phyloP scores from a whole-genome alignment of 2,888 invertebrate genomes.

The Eupithecia pulchellata region DNA sequence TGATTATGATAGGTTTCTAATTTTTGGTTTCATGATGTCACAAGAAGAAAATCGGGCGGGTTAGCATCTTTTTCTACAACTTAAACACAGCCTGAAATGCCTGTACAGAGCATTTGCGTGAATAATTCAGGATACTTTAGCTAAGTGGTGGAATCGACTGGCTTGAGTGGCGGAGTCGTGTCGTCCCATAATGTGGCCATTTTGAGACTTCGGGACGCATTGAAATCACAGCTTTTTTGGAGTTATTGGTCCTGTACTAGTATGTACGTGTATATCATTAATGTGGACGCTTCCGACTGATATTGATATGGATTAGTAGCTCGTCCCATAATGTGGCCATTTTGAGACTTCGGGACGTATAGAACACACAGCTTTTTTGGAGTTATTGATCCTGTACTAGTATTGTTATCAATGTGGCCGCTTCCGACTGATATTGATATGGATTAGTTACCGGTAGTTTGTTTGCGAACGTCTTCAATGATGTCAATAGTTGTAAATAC shows the following conservation, averaged over 20 bases:
- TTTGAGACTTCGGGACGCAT: slow-evolving; percentile 50
- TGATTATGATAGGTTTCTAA: too few species aligned
- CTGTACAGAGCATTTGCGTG: slow-evolving; percentile 27
- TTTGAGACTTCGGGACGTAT: slow-evolving; percentile 50
- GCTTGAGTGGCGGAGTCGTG: slow-evolving; percentile 59
- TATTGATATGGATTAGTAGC: too few species aligned
- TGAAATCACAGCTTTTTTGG: slow-evolving; percentile 44
- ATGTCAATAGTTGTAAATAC: too few species aligned
- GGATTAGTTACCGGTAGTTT: too few species aligned
- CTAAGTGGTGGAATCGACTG: slow-evolving; percentile 59
- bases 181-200: slow-evolving; percentile 57
- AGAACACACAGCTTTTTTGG: slow-evolving; percentile 41
- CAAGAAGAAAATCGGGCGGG: background rate
- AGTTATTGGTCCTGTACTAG: too few species aligned
- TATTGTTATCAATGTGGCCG: background rate
- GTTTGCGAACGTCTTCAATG: too few species aligned
- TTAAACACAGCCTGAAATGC: background rate
- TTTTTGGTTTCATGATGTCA: background rate
- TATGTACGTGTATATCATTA: too few species aligned
- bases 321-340: slow-evolving; percentile 57
- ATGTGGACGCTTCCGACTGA: too few species aligned
- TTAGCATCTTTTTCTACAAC: background rate
- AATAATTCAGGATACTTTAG: slow-evolving; percentile 51
- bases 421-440: too few species aligned
- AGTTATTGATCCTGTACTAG: background rate